Base-by-base conservation (phyloP, 2,113 vertebrate species). In the Lepus americanus region DNA sequence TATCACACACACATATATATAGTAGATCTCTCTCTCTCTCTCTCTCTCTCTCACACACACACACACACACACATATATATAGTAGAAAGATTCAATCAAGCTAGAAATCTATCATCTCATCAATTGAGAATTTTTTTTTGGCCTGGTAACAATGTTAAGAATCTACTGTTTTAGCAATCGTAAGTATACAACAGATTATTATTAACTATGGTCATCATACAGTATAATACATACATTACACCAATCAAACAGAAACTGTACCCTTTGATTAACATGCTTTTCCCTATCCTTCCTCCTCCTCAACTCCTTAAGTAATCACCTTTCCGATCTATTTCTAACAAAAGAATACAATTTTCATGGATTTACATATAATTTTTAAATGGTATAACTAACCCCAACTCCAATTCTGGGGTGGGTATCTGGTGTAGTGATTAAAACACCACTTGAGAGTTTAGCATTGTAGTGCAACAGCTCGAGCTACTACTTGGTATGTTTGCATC, bases 331-430 rank as follows among this genome's bases (percentile, higher is more conserved):
- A 92, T 25, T 85, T 59, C 55, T 27, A 53, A 53, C 13, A 67
- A 73, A 36, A 61, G 29, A 36, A 80, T 53, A 31, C 2, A 70
- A 83, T 39, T 82, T 77, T 70, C 29, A 70, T 88, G 23, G n/a
- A 79, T 66, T 66, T 61, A 83, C 9, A 83, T 23, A 63, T 5
- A 70, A 51, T 53, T 89, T 91, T 92, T 78, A 92, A 87, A 76
- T 81, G 14, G 53, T 29, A 92, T 6, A 77, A 94, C 17, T 66
- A 90, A 39, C 63, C 25, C 55, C 55, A 59, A 59, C 55, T 20
- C 13, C 55, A 59, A 59, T 59, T 59, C 19, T 59, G 55, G 55
- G 55, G 55, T 59, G 55, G 55, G 13, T 59, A 59, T 44, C 44
- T 59, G 17, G 55, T 59, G 13, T 59, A 59, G 55, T 59, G 55